Conservation (phyloP, 2,113 vertebrate species). For the Dascyllus trimaculatus region DNA sequence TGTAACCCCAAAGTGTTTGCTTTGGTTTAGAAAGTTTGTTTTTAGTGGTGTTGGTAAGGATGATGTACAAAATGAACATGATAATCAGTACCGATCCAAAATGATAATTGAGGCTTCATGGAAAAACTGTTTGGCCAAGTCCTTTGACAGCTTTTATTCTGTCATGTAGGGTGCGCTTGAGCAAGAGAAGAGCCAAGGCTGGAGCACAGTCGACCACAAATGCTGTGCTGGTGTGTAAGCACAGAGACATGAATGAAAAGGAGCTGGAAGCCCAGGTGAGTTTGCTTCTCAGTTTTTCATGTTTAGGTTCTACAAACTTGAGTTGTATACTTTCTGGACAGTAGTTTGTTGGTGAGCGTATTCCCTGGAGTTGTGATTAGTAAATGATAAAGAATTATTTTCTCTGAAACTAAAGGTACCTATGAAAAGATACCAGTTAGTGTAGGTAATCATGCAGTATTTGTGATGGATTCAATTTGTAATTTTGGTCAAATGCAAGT, state of each 20-base stretch:
- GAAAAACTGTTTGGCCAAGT: background rate
- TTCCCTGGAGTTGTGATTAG: background rate
- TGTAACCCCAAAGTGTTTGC: background rate
- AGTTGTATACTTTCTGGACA: background rate
- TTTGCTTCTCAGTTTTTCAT: background rate
- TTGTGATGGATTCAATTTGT: too few species aligned
- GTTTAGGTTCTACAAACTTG: too few species aligned
- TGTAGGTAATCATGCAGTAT: too few species aligned
- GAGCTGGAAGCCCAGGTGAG: conserved; percentile 93
- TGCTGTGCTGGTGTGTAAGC: conserved; percentile 93
- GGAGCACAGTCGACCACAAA: conserved; percentile 94
- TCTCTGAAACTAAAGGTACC: too few species aligned
- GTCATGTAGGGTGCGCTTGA: conserved; percentile 89
- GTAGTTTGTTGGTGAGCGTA: conserved; percentile 1
- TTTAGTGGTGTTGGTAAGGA: background rate
- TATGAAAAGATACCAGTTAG: too few species aligned
- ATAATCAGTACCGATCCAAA: background rate
- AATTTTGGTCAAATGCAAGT: background rate
- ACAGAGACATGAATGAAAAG: conserved; percentile 97
- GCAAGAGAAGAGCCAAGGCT: conserved; percentile 93
- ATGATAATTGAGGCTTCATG: background rate
- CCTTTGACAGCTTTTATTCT: conserved; percentile 36
- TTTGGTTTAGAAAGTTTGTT: too few species aligned
- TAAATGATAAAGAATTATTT: background rate
- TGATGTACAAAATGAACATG: background rate